phyloP scores from a whole-genome alignment of 2,113 vertebrate species.

The Corythornis vintsioides region DNA sequence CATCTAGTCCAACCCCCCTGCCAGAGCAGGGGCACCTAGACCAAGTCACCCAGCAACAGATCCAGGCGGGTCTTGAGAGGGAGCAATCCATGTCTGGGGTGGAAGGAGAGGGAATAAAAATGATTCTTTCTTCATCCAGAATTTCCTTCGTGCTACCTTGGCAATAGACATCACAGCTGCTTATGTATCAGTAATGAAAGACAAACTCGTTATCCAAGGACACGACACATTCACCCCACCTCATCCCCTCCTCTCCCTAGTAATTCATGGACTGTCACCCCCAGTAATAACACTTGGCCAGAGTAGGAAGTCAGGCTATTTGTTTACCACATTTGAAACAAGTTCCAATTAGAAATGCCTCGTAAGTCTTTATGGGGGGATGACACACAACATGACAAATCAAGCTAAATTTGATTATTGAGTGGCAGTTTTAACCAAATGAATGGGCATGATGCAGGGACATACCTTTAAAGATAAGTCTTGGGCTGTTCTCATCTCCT shows the following conservation, averaged over 20 bases:
- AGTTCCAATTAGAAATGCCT: constrained; percentile 20
- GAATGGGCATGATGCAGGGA: background rate
- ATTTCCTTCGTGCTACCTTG: background rate
- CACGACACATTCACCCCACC: background rate
- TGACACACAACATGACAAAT: background rate
- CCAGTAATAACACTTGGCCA: background rate
- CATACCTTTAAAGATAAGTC: background rate
- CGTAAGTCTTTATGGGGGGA: background rate
- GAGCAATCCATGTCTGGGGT: accelerated
- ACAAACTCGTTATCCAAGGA: background rate
- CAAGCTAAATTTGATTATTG: background rate
- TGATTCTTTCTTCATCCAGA: background rate
- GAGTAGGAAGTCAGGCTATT: background rate
- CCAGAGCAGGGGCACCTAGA: no score
- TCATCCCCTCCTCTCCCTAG: background rate
- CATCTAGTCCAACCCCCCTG: no score
- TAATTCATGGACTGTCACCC: background rate
- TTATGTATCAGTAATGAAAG: background rate
- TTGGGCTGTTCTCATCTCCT: background rate
- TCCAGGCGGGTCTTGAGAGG: no score
- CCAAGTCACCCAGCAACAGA: no score
- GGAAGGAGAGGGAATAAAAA: background rate
- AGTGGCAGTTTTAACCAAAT: background rate
- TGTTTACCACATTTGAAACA: background rate
- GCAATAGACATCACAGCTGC: background rate